Base-by-base conservation (phyloP, 2,888 invertebrate genomes). In the Dexiosoma caninum region DNA sequence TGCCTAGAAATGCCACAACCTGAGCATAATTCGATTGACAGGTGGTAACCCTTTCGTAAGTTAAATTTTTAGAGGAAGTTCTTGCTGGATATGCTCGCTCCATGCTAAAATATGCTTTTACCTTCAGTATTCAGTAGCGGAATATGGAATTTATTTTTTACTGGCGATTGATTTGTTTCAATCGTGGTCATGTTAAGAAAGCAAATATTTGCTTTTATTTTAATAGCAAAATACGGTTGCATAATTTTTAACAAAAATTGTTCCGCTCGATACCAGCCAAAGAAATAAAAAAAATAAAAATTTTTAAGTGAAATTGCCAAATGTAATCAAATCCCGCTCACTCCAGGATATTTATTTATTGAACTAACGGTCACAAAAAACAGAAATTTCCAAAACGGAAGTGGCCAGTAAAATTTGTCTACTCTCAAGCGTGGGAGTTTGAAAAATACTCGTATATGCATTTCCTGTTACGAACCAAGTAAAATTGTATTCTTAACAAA, bases 341-440 rank as follows among this genome's bases (percentile, higher is more conserved):
- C 0, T 44, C n/a, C 16, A 2, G 14, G 0, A 21, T 14, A 51
- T 23, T 35, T 35, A 19, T 23, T 40, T 42, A 16, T 37, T 72
- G 8, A 21, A 42, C 30, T 75, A 75, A 67, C 75, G 74, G 66
- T 67, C 35, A 8, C 35, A 1, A n/a, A 12, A n/a, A 8, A 12
- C n/a, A 16, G 23, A 51, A 42, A 42, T 12, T 7, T n/a, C 0
- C 10, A 55, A 51, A 60, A 40, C 53, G 75, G 67, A 67, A 59
- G 23, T 51, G 27, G 3, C 49, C 57, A 7, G 14, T 35, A 23
- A 8, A 12, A 49, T 32, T 66, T 66, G 27, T 42, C 62, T 40
- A 19, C 44, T 10, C 7, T 57, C 2, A 8, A 32, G 27, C 70
- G 77, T 78, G 77, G 70, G 77, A 78, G 57, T 71, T 51, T 21